A percentile compares a stretch with the other conserved stretches of the same genome.
Evolutionary conservation across 2,113 vertebrate genomes (phyloP).

Genomic region (Panurus biarmicus): DNA sequence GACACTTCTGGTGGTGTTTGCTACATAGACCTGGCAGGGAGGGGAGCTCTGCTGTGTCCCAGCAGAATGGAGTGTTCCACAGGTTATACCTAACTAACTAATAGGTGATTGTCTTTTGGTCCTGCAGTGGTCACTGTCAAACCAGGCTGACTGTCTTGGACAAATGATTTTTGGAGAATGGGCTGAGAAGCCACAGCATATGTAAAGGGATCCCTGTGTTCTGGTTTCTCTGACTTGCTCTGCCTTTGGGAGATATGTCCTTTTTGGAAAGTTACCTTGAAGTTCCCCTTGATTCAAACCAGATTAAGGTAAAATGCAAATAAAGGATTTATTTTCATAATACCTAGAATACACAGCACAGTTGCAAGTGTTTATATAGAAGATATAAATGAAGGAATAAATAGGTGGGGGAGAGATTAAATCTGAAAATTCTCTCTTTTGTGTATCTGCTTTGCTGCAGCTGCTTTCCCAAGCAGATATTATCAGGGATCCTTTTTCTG

Average conservation of each 20-base stretch:
- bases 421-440: background rate
- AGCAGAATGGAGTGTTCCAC: background rate
- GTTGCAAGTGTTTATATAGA: background rate
- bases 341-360: background rate
- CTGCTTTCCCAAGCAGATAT: background rate
- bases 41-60: background rate
- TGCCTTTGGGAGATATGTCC: background rate
- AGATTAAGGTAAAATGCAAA: conserved; percentile 38
- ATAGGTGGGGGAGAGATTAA: background rate
- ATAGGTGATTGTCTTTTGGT: background rate
- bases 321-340: conserved; percentile 17
- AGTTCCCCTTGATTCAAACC: background rate
- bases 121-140: background rate
- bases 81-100: background rate
- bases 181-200: background rate
- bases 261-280: conserved; percentile 7
- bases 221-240: background rate
- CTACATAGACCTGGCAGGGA: background rate
- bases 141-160: background rate
- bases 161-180: background rate
- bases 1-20: background rate
- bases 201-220: background rate
- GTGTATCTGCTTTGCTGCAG: background rate
- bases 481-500: background rate
- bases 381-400: background rate